These are phyloP conservation scores for Manacus vitellinus DNA, from an alignment of 2,113 vertebrate genomes.

Conservation along the genomic window DNA sequence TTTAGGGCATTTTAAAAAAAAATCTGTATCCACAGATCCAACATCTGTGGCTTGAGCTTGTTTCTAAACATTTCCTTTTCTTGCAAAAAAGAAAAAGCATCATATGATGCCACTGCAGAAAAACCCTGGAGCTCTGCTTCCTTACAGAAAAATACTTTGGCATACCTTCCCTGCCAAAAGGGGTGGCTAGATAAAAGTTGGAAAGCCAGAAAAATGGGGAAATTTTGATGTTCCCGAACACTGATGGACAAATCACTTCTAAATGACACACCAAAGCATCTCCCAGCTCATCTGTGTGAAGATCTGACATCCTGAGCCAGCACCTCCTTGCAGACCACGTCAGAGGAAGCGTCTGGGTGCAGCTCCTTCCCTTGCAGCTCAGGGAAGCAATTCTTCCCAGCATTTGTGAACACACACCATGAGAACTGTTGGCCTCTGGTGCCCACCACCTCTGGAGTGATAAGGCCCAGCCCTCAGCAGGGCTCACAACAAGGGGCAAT, in stretches of 20 bases:
- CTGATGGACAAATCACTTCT: not conserved
- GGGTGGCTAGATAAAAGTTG: not conserved
- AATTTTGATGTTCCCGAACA: not conserved
- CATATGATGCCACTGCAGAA: not conserved
- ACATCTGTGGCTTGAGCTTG: conserved; percentile 4
- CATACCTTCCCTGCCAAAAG: not conserved
- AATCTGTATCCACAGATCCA: not conserved
- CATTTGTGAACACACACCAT: rapidly evolving
- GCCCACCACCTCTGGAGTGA: not conserved
- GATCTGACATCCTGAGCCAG: not conserved
- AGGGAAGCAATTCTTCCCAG: not conserved
- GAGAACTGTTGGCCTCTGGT: not conserved
- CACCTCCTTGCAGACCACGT: rapidly evolving
- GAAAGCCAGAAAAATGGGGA: not conserved
- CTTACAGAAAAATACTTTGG: not conserved
- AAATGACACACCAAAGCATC: no score
- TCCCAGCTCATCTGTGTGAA: not conserved
- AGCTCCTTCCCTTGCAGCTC: not conserved
- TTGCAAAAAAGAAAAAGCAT: not conserved
- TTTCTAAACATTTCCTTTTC: conserved; percentile 1
- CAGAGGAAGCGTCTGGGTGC: rapidly evolving
- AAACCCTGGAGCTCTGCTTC: not conserved
- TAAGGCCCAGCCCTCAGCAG: not conserved
- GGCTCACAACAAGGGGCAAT: not conserved
- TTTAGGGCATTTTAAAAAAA: not conserved